Conservation (phyloP, 2,888 invertebrate species). For the Drosophila flavopinicola region DNA sequence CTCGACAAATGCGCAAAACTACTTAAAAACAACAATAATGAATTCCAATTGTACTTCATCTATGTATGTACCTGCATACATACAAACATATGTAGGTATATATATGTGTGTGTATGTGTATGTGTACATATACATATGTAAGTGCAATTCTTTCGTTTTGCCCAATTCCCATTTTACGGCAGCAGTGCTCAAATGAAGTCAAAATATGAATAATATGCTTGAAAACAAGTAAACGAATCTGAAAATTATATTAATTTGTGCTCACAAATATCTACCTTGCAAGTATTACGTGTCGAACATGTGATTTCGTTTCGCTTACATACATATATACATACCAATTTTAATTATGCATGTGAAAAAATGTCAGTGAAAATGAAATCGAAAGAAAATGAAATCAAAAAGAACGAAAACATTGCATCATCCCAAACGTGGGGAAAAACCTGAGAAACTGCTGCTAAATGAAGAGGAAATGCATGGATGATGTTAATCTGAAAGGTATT, state of each 20-base stretch:
- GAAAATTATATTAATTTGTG: slow-evolving; percentile 20
- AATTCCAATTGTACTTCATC: slow-evolving; percentile 26
- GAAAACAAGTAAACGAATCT: slow-evolving; percentile 2
- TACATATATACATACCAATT: slow-evolving; percentile 26
- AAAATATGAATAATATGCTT: slow-evolving; percentile 10
- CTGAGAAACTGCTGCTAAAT: background rate
- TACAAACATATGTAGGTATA: background rate
- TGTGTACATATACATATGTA: background rate
- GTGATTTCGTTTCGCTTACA: slow-evolving; percentile 39
- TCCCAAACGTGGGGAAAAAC: slow-evolving; percentile 2
- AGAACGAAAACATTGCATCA: slow-evolving; percentile 51
- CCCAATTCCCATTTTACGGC: slow-evolving; percentile 11
- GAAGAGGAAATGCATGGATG: slow-evolving; percentile 2
- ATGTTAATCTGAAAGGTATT: slow-evolving; percentile 29
- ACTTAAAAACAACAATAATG: slow-evolving; percentile 18
- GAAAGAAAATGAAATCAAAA: background rate
- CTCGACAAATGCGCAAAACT: slow-evolving; percentile 38
- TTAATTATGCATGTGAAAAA: slow-evolving; percentile 36
- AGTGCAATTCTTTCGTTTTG: slow-evolving; percentile 30
- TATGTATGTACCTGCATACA: background rate
- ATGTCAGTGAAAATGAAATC: slow-evolving; percentile 41
- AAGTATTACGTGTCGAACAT: slow-evolving; percentile 40
- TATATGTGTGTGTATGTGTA: background rate
- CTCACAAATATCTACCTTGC: slow-evolving; percentile 11
- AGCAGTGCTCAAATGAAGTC: background rate